These are phyloP conservation scores for Coptodon bakossiorum DNA, from an alignment of 2,113 vertebrate species.

Conservation along the genomic window DNA sequence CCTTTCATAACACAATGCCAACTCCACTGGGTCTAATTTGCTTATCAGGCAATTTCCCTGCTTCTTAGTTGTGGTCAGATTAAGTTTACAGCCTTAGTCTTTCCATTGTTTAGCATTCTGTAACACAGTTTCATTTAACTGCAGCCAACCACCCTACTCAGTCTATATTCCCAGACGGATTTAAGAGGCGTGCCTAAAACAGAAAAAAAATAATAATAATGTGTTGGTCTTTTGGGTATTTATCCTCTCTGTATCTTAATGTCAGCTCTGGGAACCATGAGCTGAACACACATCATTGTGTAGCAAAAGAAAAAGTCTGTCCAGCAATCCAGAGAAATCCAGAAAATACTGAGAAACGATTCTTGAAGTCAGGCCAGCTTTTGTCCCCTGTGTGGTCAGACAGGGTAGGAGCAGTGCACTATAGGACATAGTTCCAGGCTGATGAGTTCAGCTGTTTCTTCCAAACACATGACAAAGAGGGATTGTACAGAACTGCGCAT, in stretches of 20 bases:
- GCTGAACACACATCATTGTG: neutral
- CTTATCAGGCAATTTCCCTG: neutral
- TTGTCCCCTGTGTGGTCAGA: constrained; percentile 3
- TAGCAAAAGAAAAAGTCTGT: neutral
- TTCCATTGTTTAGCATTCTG: neutral
- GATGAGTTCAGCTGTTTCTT: constrained; percentile 27
- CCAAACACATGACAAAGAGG: constrained; percentile 24
- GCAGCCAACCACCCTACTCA: neutral
- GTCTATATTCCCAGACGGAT: neutral
- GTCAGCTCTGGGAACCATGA: neutral
- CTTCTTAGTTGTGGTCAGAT: neutral
- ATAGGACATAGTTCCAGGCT: neutral
- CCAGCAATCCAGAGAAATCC: neutral
- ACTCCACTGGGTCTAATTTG: neutral
- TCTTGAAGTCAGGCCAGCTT: neutral
- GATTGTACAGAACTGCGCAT: neutral
- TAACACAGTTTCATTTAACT: constrained; percentile 39
- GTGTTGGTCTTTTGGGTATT: neutral
- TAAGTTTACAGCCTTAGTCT: neutral
- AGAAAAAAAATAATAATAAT: neutral
- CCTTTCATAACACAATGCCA: neutral
- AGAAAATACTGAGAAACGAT: neutral
- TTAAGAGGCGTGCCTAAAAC: neutral
- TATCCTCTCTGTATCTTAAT: neutral
- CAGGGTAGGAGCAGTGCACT: neutral